Conservation (phyloP, 2,113 vertebrate genomes). For the Nannobrachium achirus region DNA sequence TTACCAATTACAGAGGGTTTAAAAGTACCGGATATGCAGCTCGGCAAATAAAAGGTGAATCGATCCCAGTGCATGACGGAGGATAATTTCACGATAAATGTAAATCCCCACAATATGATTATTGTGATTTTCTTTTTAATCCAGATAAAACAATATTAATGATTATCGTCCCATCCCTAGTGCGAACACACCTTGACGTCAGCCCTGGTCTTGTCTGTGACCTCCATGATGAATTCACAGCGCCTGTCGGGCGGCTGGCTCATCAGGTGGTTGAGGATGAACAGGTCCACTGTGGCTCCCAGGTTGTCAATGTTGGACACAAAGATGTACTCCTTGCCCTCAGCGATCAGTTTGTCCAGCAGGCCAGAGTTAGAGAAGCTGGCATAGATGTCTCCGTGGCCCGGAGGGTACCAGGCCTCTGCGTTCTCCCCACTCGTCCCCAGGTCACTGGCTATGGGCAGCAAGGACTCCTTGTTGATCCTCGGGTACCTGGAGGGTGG, state of each 20-base stretch:
- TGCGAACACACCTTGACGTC: slow-evolving; percentile 93
- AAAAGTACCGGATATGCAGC: no score
- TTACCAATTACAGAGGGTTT: no score
- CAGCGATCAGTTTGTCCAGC: slow-evolving; percentile 86
- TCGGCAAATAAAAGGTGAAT: no score
- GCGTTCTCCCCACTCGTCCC: slow-evolving; percentile 86
- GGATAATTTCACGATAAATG: no score
- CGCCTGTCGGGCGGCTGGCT: slow-evolving; percentile 88
- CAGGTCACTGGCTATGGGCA: slow-evolving; percentile 89
- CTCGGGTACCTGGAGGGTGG: slow-evolving; percentile 87
- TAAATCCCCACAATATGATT: no score
- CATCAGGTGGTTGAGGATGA: slow-evolving; percentile 95
- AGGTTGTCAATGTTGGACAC: slow-evolving; percentile 99
- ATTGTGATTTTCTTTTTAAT: no score
- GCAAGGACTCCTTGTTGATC: slow-evolving; percentile 95
- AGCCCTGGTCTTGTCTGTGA: slow-evolving; percentile 95
- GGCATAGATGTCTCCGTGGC: slow-evolving; percentile 94
- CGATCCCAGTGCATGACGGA: no score
- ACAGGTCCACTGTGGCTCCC: slow-evolving; percentile 96
- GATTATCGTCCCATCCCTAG: no score
- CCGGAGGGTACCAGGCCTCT: slow-evolving; percentile 96
- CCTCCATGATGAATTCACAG: slow-evolving; percentile 98
- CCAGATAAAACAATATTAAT: no score
- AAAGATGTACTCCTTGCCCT: slow-evolving; percentile 97
- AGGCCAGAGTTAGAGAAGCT: slow-evolving; percentile 94